Percentiles rank a stretch among this genome's conserved stretches.
These are phyloP conservation scores for Montipora sp. DNA, from an alignment of 64 coral and sea anemone genomes.

Conservation along the genomic window DNA sequence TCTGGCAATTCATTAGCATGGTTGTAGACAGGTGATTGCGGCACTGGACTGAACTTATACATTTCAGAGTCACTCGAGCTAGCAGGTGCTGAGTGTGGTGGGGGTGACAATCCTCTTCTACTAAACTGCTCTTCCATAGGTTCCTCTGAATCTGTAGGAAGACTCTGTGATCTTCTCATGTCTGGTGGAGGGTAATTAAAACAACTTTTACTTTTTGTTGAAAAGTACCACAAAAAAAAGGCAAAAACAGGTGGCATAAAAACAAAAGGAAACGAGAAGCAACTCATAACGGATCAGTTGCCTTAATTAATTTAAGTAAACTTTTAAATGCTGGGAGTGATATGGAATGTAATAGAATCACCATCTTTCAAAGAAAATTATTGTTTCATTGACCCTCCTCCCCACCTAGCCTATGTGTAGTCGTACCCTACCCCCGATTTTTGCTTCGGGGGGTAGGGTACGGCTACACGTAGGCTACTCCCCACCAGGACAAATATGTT, in stretches of 20 bases:
- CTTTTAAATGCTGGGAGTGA: no score
- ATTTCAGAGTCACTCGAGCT: neutral
- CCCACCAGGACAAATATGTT: no score
- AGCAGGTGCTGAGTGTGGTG: neutral
- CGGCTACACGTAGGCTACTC: no score
- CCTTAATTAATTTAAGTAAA: no score
- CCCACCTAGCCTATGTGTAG: no score
- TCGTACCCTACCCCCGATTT: no score
- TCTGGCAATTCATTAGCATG: neutral
- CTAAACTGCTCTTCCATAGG: neutral
- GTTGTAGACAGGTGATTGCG: neutral
- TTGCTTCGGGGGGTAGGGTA: no score
- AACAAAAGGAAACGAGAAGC: neutral
- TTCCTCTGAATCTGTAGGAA: neutral
- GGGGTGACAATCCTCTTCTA: neutral
- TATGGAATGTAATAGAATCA: no score
- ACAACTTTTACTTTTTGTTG: neutral
- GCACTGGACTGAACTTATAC: neutral
- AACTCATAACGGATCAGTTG: no score
- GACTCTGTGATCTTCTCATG: neutral
- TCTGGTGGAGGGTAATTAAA: neutral
- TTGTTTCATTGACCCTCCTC: no score
- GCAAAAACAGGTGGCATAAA: neutral
- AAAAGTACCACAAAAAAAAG: no score
- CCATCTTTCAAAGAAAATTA: no score